Percentiles rank a stretch among this genome's conserved stretches.
phyloP scores from a whole-genome alignment of 2,888 invertebrate genomes.

The Noctua comes region DNA sequence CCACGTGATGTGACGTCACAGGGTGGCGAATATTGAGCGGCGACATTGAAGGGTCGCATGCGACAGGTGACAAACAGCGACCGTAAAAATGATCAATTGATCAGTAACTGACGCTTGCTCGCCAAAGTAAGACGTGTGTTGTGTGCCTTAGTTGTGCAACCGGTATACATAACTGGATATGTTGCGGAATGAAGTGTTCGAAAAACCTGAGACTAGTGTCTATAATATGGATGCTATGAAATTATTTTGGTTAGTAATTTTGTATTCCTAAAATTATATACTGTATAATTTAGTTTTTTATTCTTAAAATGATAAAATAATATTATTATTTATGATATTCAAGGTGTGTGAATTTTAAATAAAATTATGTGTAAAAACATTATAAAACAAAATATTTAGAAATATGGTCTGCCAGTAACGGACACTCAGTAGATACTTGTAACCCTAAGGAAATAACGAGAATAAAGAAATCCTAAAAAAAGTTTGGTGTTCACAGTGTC shows the following conservation, averaged over 20 bases:
- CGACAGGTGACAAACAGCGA: not conserved
- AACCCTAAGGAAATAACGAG: not conserved
- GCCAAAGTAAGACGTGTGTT: conserved; percentile 3
- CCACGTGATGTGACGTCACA: not conserved
- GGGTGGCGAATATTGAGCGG: not conserved
- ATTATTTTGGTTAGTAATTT: conserved; percentile 1
- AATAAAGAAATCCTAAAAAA: not conserved
- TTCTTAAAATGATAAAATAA: too few relatives aligned
- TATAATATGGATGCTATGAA: not conserved
- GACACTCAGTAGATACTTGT: not conserved
- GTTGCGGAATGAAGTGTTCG: too few relatives aligned
- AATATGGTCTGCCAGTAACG: not conserved
- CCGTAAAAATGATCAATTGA: not conserved
- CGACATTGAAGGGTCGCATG: conserved; percentile 1
- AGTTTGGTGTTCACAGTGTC: not conserved
- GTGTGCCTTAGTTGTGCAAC: not conserved
- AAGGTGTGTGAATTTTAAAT: not conserved
- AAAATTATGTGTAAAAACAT: not conserved
- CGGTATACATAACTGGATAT: not conserved
- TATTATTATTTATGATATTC: not conserved
- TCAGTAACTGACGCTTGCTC: not conserved
- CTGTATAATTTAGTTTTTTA: too few relatives aligned
- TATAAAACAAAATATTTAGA: not conserved
- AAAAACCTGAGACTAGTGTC: not conserved
- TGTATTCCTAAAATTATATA: not conserved